Percentiles rank a stretch among this genome's conserved stretches.
Evolutionary conservation across 37 sponge, comb jelly and placozoan genomes (phyloP).

Genomic region (Spongilla lacustris): DNA sequence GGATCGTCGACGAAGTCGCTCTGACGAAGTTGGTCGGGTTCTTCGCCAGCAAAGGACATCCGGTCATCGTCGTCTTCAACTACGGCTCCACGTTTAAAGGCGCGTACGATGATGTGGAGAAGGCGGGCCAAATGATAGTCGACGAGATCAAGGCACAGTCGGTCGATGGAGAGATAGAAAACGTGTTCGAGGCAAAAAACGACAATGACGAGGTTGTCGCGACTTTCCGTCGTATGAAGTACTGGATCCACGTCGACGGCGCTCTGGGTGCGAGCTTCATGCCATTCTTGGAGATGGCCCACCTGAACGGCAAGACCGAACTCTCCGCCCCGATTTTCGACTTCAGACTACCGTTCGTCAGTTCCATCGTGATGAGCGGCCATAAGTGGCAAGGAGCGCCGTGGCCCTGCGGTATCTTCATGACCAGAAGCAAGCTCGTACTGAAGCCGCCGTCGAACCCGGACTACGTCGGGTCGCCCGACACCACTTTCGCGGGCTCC

Average conservation of each 20-base stretch:
- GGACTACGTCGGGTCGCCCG: slow-evolving; percentile 22
- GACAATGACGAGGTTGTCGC: not conserved
- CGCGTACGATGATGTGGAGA: slow-evolving; percentile 33
- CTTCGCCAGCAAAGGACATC: slow-evolving; percentile 20
- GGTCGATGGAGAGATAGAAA: not conserved
- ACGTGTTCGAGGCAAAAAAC: not conserved
- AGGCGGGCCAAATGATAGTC: not conserved
- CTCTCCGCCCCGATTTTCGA: slow-evolving; percentile 16
- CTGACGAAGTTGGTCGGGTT: slow-evolving; percentile 18
- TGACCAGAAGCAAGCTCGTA: slow-evolving; percentile 13
- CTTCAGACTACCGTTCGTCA: slow-evolving; percentile 28
- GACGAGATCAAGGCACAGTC: not conserved
- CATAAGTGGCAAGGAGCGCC: slow-evolving; percentile 37
- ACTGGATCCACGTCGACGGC: slow-evolving; percentile 50
- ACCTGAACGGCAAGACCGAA: not conserved
- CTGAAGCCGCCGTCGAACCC: not conserved
- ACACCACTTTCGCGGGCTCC: slow-evolving; percentile 38
- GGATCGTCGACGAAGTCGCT: slow-evolving; percentile 12
- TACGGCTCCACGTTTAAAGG: slow-evolving; percentile 50
- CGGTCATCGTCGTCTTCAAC: slow-evolving; percentile 14
- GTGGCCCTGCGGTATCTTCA: slow-evolving; percentile 23
- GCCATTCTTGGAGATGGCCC: slow-evolving; percentile 38
- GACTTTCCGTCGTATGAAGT: slow-evolving; percentile 2
- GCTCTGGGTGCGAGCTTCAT: slow-evolving; percentile 36
- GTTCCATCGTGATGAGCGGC: slow-evolving; percentile 39